phyloP scores from a whole-genome alignment of 1,140 invertebrate species.

The Drosophila paulistorum region DNA sequence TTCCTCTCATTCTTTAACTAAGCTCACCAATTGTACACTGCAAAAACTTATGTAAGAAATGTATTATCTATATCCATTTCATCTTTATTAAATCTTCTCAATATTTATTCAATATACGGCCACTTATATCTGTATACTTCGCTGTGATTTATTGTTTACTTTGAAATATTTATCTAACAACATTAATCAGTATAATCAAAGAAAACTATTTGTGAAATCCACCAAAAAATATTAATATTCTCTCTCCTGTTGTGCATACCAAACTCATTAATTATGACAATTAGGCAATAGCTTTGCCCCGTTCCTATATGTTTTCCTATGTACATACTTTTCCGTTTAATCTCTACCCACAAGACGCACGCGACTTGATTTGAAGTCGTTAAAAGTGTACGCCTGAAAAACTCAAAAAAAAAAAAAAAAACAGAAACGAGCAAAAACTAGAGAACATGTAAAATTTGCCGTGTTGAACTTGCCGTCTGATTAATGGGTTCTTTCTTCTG shows the following conservation, averaged over 20 bases:
- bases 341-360: slow-evolving; percentile 53
- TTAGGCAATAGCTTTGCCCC: slow-evolving; percentile 45
- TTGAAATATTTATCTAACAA: neutral
- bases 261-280: slow-evolving; percentile 76
- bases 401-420: slow-evolving; percentile 35
- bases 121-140: neutral
- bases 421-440: slow-evolving; percentile 14
- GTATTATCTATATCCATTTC: too few relatives aligned
- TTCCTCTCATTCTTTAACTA: neutral
- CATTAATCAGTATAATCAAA: slow-evolving; percentile 12
- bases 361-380: slow-evolving; percentile 56
- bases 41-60: neutral
- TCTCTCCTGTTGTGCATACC: slow-evolving; percentile 40
- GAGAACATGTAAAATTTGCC: slow-evolving; percentile 36
- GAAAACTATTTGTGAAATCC: slow-evolving; percentile 2
- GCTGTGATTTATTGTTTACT: neutral
- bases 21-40: neutral
- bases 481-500: slow-evolving; percentile 73
- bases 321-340: slow-evolving; percentile 56
- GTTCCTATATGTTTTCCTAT: neutral
- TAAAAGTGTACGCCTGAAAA: slow-evolving; percentile 40
- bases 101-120: neutral
- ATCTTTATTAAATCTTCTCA: too few relatives aligned
- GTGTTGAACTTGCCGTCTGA: slow-evolving; percentile 43
- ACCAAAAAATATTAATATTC: neutral